Conservation (phyloP, 2,888 invertebrate genomes). For the Hofmannophila pseudospretella region DNA sequence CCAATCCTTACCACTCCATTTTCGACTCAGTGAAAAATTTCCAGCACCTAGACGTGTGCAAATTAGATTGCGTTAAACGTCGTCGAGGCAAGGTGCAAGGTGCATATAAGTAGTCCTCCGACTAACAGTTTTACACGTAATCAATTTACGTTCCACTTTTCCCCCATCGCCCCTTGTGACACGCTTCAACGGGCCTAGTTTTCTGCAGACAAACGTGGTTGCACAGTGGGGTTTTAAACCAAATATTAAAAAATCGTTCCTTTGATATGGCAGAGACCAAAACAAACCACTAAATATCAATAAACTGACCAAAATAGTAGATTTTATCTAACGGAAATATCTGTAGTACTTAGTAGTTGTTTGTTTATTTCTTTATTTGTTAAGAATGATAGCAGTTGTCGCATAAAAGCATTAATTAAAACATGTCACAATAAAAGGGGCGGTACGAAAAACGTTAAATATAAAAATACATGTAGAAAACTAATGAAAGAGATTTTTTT, state of each 20-base stretch:
- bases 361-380: too few relatives aligned
- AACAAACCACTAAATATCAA: too few relatives aligned
- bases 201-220: slow-evolving; percentile 24
- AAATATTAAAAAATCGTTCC: too few relatives aligned
- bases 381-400: too few relatives aligned
- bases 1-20: slow-evolving; percentile 23
- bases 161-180: slow-evolving; percentile 30
- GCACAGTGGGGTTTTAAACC: slow-evolving; percentile 21
- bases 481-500: too few relatives aligned
- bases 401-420: too few relatives aligned
- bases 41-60: slow-evolving; percentile 38
- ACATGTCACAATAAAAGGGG: too few relatives aligned
- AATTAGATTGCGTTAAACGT: slow-evolving; percentile 51
- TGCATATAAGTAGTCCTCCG: slow-evolving; percentile 63
- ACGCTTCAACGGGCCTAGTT: slow-evolving; percentile 21
- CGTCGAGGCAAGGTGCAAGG: slow-evolving; percentile 32
- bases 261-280: too few relatives aligned
- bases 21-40: slow-evolving; percentile 29
- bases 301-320: slow-evolving; percentile 6
- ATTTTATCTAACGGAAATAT: background rate
- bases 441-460: too few relatives aligned
- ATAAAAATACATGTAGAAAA: too few relatives aligned
- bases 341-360: too few relatives aligned
- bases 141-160: slow-evolving; percentile 55
- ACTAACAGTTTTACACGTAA: slow-evolving; percentile 66